phyloP scores from a whole-genome alignment of 2,113 vertebrate genomes.

The Tachysurus vachellii region DNA sequence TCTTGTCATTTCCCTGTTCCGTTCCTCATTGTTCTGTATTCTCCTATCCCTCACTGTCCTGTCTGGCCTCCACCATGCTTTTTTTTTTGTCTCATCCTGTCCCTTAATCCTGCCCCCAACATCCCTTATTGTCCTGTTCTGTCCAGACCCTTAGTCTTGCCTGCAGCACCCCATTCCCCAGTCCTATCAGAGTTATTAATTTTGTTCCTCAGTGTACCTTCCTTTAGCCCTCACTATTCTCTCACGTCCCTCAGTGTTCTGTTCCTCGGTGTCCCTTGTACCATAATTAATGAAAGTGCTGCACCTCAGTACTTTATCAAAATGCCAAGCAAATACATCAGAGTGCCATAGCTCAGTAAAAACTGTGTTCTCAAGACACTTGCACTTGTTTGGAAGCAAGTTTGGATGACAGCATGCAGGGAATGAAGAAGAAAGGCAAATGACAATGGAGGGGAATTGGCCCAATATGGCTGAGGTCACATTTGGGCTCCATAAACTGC shows the following conservation, averaged over 20 bases:
- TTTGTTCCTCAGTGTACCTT: background rate
- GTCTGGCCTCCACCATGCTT: too few species aligned
- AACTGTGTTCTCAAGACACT: slow-evolving; percentile 44
- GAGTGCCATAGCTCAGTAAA: slow-evolving; percentile 45
- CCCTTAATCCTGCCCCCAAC: background rate
- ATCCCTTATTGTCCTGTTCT: background rate
- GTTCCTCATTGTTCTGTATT: too few species aligned
- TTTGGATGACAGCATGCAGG: background rate
- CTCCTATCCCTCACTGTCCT: background rate
- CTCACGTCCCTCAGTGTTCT: background rate
- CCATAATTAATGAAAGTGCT: slow-evolving; percentile 1
- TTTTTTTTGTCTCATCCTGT: background rate
- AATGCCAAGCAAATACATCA: slow-evolving; percentile 24
- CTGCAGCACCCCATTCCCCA: background rate
- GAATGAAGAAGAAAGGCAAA: background rate
- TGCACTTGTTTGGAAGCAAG: slow-evolving; percentile 39
- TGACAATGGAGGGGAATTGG: background rate
- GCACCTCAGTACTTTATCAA: slow-evolving; percentile 13
- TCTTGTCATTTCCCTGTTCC: background rate
- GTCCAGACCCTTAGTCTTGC: background rate
- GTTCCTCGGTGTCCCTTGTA: slow-evolving; percentile 22
- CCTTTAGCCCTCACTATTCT: background rate
- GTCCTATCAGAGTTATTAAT: background rate
- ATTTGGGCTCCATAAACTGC: background rate
- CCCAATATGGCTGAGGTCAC: background rate